Evolutionary conservation across 1,140 invertebrate genomes (phyloP), one percentile per base, ranked within the genome.

Genomic region (Polypedilum pembai): DNA sequence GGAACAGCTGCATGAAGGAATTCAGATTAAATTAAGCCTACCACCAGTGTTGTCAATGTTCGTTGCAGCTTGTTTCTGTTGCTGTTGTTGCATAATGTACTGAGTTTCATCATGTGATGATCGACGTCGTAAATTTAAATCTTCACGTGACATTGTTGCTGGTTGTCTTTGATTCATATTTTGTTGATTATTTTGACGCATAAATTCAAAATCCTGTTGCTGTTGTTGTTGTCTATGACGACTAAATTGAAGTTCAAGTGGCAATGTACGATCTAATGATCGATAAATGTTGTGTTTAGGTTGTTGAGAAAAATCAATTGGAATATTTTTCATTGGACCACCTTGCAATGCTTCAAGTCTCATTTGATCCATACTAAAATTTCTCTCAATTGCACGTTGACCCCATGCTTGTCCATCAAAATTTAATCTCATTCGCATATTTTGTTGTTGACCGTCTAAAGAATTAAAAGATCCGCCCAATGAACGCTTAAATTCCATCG

Each of bases 41-140:
- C 40, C 73, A 24, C 40, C 40, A 4, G 12, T 7, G n/a, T 73
- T 40, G 40, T 73, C 40, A 40, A 15, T 40, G 15, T 18, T 21
- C 12, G 20, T n/a, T n/a, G 72, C 2, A 10, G 21, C n/a, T 24
- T 40, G 73, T 73, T 73, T 33, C 12, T 73, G 73, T 73, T 40
- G 24, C 12, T 73, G 73, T 33, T 73, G 73, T 7, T 41, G 40
- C 65, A 69, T 69, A 18, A 69, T 69, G 20, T 69, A 69, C 76
- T 82, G 81, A 0, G 81, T 82, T 75, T 82, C 81, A 74, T 82
- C 81, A 56, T 82, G 81, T 18, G 81, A 82, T 1, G 81, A 82
- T 21, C 81, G 78, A 8, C 81, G 78, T 0, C 81, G 78, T 78
- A 82, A 80, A 15, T 81, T 78, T 73, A 82, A 73, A 78, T 82